Evolutionary conservation across 2,113 vertebrate genomes (phyloP), one percentile per base, ranked within the genome.

Genomic region (Todiramphus saurophagus): DNA sequence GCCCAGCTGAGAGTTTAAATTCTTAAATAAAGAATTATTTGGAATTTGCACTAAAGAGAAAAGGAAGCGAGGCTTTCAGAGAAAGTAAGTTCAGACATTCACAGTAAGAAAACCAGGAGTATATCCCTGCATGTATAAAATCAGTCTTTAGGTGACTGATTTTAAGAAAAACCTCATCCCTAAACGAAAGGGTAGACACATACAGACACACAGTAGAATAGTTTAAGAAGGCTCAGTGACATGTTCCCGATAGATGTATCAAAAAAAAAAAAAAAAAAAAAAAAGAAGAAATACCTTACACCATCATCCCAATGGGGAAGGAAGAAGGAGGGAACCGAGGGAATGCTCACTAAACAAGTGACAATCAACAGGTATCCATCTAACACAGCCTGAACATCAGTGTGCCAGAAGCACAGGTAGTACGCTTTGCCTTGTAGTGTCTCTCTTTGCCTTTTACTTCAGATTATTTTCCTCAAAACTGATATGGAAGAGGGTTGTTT

Each of bases 11-110:
- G 44, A 41, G 17, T 87, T 89, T 76, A 89, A 87, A 94, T 94
- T 94, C 73, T 37, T 37, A 37, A 81, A 50, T 84, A 59, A 66
- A 73, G 31, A 81, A 76, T 89, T 89, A 84, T 41, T 68, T 73
- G 18, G 19, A 94, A 81, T 83, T 90, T 87, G 9, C 68, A 62
- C 20, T 76, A 73, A 67, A 83, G 56, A 62, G 58, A 77, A 81
- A 68, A 58, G 16, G 31, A 93, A 82, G 41, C 7, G 67, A 87
- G 35, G 28, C 11, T 86, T 90, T 90, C n/a, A 78, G 58, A 76
- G 41, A 55, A 94, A 79, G 17, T 60, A 69, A 69, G 51, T 93
- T 62, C 62, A 72, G 51, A 92, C 82, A 43, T 50, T 78, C 39
- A 77, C 17, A 46, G 27, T 4, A 82, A 64, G 76, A 70, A 87